These are phyloP conservation scores for Halcyon malimbica DNA, from an alignment of 2,113 vertebrate genomes.

Conservation along the genomic window DNA sequence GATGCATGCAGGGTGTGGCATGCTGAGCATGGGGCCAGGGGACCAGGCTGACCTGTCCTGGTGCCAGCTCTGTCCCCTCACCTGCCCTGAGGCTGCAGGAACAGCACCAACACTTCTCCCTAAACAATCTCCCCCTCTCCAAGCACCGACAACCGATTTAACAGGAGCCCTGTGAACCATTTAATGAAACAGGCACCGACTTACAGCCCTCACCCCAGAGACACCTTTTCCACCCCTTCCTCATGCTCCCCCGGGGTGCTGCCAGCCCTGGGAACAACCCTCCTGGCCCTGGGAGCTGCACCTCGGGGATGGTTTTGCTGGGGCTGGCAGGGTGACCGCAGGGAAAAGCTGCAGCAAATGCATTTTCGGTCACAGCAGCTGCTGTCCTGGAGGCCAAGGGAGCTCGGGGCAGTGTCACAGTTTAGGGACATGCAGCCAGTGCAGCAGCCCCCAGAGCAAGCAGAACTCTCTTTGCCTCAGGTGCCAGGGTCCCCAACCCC, in stretches of 20 bases:
- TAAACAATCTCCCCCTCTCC: neutral
- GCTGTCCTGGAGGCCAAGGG: no score
- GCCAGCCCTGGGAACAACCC: no score
- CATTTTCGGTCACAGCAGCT: no score
- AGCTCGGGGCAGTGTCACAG: no score
- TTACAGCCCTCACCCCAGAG: rapidly evolving
- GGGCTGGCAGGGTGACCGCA: no score
- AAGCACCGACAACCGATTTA: rapidly evolving
- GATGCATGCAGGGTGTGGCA: no score
- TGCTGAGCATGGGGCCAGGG: no score
- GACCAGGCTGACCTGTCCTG: neutral
- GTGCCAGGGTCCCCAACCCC: rapidly evolving
- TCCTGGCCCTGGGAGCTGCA: no score
- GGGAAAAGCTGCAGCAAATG: no score
- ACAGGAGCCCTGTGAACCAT: neutral
- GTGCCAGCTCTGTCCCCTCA: rapidly evolving
- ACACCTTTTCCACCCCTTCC: neutral
- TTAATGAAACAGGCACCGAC: neutral
- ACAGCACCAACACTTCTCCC: rapidly evolving
- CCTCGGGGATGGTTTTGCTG: no score
- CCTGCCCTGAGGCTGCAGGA: neutral
- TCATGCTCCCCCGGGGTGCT: rapidly evolving
- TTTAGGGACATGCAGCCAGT: no score
- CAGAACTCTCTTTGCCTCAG: rapidly evolving
- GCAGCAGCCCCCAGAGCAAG: no score